Conservation (phyloP, 2,113 vertebrate genomes). For the Gymnorhina tibicen region DNA sequence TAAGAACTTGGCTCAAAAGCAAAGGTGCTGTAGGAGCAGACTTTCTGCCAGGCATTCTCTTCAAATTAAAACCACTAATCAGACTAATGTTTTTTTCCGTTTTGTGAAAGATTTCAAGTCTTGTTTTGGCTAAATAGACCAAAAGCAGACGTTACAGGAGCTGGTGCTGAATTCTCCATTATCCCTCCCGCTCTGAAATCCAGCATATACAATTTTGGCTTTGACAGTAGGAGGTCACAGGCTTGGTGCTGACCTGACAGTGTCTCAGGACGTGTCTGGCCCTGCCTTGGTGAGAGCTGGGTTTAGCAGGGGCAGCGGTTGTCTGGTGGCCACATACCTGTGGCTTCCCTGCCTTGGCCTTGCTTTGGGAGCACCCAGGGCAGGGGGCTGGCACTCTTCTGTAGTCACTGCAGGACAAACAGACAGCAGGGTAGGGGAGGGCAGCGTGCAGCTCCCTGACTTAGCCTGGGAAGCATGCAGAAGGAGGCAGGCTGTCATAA, state of each 20-base stretch:
- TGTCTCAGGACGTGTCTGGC: background rate
- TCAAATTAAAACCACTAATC: conserved; percentile 9
- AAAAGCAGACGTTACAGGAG: background rate
- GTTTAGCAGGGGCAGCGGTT: background rate
- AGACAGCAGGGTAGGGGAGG: fast-evolving
- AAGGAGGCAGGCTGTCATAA: background rate
- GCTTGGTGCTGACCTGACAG: background rate
- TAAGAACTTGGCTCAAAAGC: background rate
- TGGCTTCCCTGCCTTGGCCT: background rate
- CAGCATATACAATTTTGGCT: background rate
- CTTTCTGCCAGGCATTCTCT: background rate
- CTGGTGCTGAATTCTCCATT: background rate
- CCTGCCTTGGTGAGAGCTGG: fast-evolving
- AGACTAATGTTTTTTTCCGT: background rate
- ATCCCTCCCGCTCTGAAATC: background rate
- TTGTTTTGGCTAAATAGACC: background rate
- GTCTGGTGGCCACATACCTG: background rate
- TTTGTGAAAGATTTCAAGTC: background rate
- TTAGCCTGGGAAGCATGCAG: background rate
- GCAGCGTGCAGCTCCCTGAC: fast-evolving
- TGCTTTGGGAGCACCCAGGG: fast-evolving
- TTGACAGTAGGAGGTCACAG: background rate
- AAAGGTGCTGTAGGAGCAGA: background rate
- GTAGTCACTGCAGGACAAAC: fast-evolving
- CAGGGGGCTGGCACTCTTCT: background rate